Percentiles rank a stretch among this genome's conserved stretches.
These are phyloP conservation scores for Crocuta crocuta DNA, from an alignment of 2,113 vertebrate genomes.

Conservation along the genomic window DNA sequence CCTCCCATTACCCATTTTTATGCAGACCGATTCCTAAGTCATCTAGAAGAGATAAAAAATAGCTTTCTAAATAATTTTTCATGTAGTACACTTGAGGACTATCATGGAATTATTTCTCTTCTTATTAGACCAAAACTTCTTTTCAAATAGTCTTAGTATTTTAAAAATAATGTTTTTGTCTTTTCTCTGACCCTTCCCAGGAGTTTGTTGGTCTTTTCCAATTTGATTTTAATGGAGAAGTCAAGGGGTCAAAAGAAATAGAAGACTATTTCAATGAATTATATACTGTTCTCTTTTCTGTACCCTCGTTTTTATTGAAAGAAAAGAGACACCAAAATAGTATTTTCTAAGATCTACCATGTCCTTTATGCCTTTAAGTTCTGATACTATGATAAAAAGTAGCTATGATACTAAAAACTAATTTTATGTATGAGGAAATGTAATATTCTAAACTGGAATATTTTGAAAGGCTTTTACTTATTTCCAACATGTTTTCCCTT, in stretches of 20 bases:
- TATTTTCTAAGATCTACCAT: background rate
- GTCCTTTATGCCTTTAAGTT: background rate
- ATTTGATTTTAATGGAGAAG: background rate
- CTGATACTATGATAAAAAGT: background rate
- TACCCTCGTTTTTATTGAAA: background rate
- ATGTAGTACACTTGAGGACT: background rate
- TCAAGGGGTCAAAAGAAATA: background rate
- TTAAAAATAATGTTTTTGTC: background rate
- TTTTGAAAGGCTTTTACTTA: background rate
- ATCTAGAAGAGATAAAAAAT: background rate
- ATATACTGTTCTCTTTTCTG: background rate
- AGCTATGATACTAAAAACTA: background rate
- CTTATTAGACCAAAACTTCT: background rate
- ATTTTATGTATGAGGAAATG: background rate
- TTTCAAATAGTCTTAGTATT: background rate
- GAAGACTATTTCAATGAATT: background rate
- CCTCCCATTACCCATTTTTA: background rate
- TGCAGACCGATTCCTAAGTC: background rate
- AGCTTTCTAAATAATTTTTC: background rate
- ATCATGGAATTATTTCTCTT: background rate
- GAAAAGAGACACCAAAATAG: background rate
- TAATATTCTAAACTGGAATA: background rate
- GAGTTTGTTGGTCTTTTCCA: background rate
- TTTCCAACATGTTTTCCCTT: background rate
- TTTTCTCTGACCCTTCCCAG: background rate